Conservation (phyloP, 2,888 invertebrate genomes). For the Reticulitermes lucifugus region DNA sequence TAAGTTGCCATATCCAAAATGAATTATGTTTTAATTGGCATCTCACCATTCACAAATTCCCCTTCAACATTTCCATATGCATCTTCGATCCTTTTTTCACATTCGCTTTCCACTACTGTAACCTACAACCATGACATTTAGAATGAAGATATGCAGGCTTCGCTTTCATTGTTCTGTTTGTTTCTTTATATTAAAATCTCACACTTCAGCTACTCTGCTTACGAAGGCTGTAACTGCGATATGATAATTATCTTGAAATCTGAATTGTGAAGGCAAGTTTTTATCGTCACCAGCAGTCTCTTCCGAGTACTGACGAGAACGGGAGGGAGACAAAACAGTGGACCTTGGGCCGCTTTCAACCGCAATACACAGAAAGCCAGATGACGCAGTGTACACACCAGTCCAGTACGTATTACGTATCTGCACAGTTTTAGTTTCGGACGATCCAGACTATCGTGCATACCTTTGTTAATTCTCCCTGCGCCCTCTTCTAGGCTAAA, state of each 20-base stretch:
- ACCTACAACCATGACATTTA: not conserved
- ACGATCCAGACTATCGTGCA: too few species aligned
- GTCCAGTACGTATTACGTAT: too few species aligned
- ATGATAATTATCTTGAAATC: not conserved
- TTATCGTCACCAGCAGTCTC: too few species aligned
- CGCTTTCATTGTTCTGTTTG: not conserved
- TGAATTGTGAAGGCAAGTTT: too few species aligned
- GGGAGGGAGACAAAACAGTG: too few species aligned
- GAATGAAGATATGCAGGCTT: not conserved
- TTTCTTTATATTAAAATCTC: not conserved
- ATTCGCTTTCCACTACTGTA: not conserved
- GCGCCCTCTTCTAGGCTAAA: too few species aligned
- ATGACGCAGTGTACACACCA: too few species aligned
- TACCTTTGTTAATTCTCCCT: too few species aligned
- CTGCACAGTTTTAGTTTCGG: too few species aligned
- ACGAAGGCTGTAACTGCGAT: not conserved
- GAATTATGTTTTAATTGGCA: slow-evolving; percentile 40
- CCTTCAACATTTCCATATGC: not conserved
- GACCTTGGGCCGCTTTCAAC: too few species aligned
- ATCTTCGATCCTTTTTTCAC: not conserved
- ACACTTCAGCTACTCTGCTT: not conserved
- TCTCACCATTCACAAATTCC: not conserved
- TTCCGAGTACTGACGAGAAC: too few species aligned
- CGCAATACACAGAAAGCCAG: too few species aligned
- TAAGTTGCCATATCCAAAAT: slow-evolving; percentile 12